Conservation (phyloP, 2,888 invertebrate species). For the Pandemis heparana region DNA sequence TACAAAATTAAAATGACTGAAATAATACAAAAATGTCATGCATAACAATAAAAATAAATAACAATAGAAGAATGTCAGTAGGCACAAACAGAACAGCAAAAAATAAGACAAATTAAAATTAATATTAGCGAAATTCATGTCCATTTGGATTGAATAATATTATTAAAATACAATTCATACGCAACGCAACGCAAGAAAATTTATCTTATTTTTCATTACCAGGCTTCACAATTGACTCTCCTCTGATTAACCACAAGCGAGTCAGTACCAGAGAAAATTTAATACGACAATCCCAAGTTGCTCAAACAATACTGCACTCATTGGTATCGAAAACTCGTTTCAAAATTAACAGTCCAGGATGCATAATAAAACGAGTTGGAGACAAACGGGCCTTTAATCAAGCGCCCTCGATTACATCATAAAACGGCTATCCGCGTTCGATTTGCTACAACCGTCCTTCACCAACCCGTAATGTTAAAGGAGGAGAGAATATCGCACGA, state of each 20-base stretch:
- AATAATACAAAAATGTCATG: no score
- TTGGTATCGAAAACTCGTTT: constrained; percentile 26
- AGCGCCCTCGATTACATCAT: constrained; percentile 28
- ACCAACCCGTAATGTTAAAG: constrained; percentile 5
- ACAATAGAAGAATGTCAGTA: no score
- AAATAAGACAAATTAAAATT: no score
- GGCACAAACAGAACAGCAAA: no score
- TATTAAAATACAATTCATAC: no score
- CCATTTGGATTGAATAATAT: no score
- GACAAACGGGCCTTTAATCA: constrained; percentile 38
- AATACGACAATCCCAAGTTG: constrained; percentile 4
- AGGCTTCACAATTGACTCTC: not conserved
- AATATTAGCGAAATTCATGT: no score
- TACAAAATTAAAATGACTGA: no score
- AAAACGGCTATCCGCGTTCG: constrained; percentile 32
- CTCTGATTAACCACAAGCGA: constrained; percentile 10
- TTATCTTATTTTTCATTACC: not conserved
- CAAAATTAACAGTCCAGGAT: constrained; percentile 30
- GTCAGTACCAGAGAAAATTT: not conserved
- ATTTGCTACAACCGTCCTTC: constrained; percentile 26
- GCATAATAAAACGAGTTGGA: constrained; percentile 34
- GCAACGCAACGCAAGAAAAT: no score
- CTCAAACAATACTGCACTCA: constrained; percentile 15
- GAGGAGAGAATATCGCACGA: constrained; percentile 20
- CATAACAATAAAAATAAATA: no score